Percentiles rank a stretch among this genome's conserved stretches.
These are phyloP conservation scores for Planococcus citri DNA, from an alignment of 1,140 invertebrate genomes.

Conservation along the genomic window DNA sequence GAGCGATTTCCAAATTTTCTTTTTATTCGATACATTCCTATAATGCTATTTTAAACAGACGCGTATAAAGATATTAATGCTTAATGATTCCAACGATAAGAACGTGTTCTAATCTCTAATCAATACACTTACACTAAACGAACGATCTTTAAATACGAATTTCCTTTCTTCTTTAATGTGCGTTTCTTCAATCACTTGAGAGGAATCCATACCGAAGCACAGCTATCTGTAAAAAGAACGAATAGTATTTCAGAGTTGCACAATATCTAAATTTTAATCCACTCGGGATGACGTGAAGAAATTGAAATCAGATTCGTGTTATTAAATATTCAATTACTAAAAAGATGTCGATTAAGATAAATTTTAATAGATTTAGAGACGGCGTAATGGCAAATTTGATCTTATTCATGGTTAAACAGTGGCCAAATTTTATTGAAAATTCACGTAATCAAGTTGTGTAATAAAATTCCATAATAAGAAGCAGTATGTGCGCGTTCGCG, in stretches of 20 bases:
- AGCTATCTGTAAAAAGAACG: background rate
- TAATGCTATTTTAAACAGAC: background rate
- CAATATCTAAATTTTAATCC: background rate
- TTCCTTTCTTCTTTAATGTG: conserved; percentile 28
- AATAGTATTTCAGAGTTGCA: background rate
- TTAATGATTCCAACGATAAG: no score
- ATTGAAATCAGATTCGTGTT: background rate
- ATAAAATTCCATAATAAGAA: no score
- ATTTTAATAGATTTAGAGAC: no score
- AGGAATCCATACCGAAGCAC: background rate
- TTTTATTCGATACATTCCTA: conserved; percentile 39
- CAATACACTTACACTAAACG: conserved; percentile 28
- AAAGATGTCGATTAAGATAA: no score
- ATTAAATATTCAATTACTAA: background rate
- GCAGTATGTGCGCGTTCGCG: no score
- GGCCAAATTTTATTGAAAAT: no score
- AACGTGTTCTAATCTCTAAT: no score
- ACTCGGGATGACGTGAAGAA: background rate
- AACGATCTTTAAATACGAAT: conserved; percentile 28
- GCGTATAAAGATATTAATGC: no score
- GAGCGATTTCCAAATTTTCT: conserved; percentile 58
- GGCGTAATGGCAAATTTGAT: no score
- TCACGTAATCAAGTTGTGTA: no score
- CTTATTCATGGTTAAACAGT: no score
- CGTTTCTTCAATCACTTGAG: conserved; percentile 12